Conservation (phyloP, 2,113 vertebrate genomes). For the Entelurus aequoreus region DNA sequence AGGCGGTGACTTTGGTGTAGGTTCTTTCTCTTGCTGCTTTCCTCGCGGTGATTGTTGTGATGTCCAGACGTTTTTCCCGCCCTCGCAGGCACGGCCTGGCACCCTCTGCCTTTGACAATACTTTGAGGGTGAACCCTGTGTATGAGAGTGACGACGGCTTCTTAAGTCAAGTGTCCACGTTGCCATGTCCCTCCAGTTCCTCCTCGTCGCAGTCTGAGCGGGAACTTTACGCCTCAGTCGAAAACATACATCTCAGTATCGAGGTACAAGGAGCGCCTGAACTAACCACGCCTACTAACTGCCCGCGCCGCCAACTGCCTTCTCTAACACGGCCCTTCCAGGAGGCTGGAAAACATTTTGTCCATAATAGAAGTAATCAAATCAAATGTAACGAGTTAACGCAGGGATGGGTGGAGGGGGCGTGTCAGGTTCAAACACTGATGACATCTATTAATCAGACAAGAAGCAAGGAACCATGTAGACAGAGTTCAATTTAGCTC, state of each 20-base stretch:
- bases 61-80: conserved; percentile 26
- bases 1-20: conserved; percentile 77
- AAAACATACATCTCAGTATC: conserved; percentile 67
- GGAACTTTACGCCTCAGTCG: conserved; percentile 62
- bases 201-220: conserved; percentile 60
- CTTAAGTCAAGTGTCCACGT: conserved; percentile 68
- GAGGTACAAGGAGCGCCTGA: conserved; percentile 68
- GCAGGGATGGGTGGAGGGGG: no score
- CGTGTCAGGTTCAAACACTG: no score
- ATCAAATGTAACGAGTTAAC: no score
- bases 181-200: conserved; percentile 66
- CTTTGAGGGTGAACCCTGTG: conserved; percentile 75
- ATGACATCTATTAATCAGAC: no score
- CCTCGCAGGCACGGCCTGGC: conserved; percentile 65
- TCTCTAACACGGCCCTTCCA: neutral
- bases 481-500: no score
- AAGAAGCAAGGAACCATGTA: no score
- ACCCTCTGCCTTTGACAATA: conserved; percentile 70
- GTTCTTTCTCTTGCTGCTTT: conserved; percentile 25
- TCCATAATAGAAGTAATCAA: no score
- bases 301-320: conserved; percentile 4
- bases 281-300: conserved; percentile 38
- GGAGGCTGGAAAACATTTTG: no score
- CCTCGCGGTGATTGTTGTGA: conserved; percentile 7
- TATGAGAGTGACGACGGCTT: conserved; percentile 76